A percentile compares a stretch with the other conserved stretches of the same genome.
Evolutionary conservation across 2,888 invertebrate species (phyloP).

Genomic region (Baronia brevicornis): DNA sequence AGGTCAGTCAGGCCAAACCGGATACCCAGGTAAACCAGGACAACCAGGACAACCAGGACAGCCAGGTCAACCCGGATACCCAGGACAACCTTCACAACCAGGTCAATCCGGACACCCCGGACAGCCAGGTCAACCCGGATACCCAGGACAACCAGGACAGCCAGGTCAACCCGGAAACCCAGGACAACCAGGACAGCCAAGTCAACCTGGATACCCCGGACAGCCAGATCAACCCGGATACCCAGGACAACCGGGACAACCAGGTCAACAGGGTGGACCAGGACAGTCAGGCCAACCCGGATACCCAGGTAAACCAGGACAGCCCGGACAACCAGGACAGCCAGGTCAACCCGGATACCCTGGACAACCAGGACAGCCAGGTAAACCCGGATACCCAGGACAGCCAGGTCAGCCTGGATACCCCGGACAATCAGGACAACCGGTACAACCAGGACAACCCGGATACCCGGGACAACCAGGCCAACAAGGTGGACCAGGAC

Average conservation of each 20-base stretch:
- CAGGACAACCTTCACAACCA: slow-evolving; percentile 41
- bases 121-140: slow-evolving; percentile 23
- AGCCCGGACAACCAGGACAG: too few relatives aligned
- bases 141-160: slow-evolving; percentile 19
- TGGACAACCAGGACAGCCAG: slow-evolving; percentile 27
- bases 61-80: slow-evolving; percentile 31
- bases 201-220: slow-evolving; percentile 24
- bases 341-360: too few relatives aligned
- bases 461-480: slow-evolving; percentile 32
- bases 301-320: slow-evolving; percentile 21
- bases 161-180: slow-evolving; percentile 24
- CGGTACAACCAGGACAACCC: slow-evolving; percentile 30
- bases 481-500: slow-evolving; percentile 34
- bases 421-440: slow-evolving; percentile 34
- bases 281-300: slow-evolving; percentile 31
- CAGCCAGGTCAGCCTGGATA: slow-evolving; percentile 38
- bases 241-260: slow-evolving; percentile 31
- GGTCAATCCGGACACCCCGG: slow-evolving; percentile 28
- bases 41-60: slow-evolving; percentile 22
- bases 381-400: slow-evolving; percentile 30
- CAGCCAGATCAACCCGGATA: slow-evolving; percentile 34
- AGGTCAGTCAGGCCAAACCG: slow-evolving; percentile 24
- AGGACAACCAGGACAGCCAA: slow-evolving; percentile 19
- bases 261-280: too few relatives aligned
- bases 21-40: slow-evolving; percentile 20